Evolutionary conservation across 2,113 vertebrate species (phyloP).

Genomic region (Herpailurus yagouaroundi): DNA sequence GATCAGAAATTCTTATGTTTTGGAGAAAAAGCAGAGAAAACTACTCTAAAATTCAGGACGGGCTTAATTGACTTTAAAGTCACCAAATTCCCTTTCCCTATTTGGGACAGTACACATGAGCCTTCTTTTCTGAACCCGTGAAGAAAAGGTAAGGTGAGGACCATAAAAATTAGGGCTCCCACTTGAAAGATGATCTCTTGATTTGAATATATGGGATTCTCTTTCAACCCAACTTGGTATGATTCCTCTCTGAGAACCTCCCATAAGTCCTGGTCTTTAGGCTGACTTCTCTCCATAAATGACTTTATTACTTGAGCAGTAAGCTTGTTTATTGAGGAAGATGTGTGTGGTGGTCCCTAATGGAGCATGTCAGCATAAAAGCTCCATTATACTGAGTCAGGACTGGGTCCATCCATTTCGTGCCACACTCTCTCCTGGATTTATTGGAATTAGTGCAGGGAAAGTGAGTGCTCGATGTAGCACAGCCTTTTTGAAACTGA

Average conservation of each 20-base stretch:
- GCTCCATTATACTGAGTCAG: background rate
- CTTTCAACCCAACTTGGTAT: background rate
- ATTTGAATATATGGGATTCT: background rate
- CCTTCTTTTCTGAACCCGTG: background rate
- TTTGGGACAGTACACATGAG: background rate
- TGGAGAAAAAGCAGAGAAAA: background rate
- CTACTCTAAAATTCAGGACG: conserved; percentile 31
- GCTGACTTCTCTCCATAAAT: conserved; percentile 57
- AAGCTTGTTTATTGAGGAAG: conserved; percentile 60
- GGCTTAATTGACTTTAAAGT: conserved; percentile 49
- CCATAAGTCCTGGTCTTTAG: background rate
- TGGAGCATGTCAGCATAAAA: conserved; percentile 39
- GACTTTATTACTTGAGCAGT: conserved; percentile 42
- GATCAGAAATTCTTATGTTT: conserved; percentile 68
- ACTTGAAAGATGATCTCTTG: background rate
- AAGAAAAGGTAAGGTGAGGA: background rate
- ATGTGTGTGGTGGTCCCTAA: conserved; percentile 43
- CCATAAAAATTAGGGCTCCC: background rate
- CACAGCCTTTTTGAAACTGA: background rate
- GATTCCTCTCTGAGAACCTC: conserved; percentile 29
- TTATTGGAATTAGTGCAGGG: conserved; percentile 62
- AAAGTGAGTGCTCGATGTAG: background rate
- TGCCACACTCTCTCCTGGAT: background rate
- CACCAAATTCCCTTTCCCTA: background rate
- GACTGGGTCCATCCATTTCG: background rate